Evolutionary conservation across 1,140 invertebrate species (phyloP), one percentile per base, ranked within the genome.

Genomic region (Anastatus disparis): DNA sequence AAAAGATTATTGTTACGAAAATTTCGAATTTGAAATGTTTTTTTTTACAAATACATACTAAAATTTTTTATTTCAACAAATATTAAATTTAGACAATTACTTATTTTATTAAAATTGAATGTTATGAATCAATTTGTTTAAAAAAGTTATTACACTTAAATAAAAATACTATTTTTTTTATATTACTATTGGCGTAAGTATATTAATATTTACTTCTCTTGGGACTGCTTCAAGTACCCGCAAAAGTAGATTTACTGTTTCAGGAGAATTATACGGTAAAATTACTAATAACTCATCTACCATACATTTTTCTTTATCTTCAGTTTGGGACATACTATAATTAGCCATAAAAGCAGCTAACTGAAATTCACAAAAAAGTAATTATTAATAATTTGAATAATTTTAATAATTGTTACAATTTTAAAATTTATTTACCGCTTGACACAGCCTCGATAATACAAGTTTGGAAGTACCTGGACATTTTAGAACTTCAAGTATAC

Each of bases 361-460:
- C 83, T 85, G 27, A 73, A 83, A 79, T 59, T 50, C 10, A 9
- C 31, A 38, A 61, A 35, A 35, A 35, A 35, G 31, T 35, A 35
- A 10, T 35, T 10, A 6, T 35, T 6, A 35, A 35, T 6, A 35
- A 6, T 35, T 35, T 4, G 10, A 35, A 35, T 35, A 35, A 35
- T 6, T 35, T 35, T 35, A 6, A 35, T 6, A 35, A 4, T 35
- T 35, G 4, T 4, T 6, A 6, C 4, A 35, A 35, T 35, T 35
- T 35, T 6, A 35, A 35, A 4, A 48, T 62, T 65, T 26, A 50
- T 67, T 82, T 88, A 96, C 94, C 80, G 93, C 90, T 76, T 97
- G 93, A 85, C 94, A 97, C 50, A 97, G 86, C 76, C 93, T 89
- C 76, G 94, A 94, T 13, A 95, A 87, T 50, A 97, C 91, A 74